phyloP scores from a whole-genome alignment of 2,113 vertebrate species.

The Pseudonaja textilis region DNA sequence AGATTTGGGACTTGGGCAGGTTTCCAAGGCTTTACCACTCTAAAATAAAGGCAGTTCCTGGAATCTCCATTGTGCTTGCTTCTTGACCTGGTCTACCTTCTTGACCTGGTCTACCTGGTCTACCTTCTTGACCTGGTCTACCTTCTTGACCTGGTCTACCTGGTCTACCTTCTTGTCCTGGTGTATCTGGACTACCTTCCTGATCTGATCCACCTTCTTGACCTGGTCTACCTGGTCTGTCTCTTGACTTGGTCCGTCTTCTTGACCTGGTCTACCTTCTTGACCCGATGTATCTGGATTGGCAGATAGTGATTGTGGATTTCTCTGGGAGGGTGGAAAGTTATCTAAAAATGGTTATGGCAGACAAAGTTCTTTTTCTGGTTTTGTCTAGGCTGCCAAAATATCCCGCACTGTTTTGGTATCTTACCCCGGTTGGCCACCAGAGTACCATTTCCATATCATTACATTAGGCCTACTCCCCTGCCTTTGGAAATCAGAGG shows the following conservation, averaged over 20 bases:
- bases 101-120: too few relatives aligned
- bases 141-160: too few relatives aligned
- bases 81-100: neutral
- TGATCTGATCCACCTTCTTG: too few relatives aligned
- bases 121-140: too few relatives aligned
- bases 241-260: too few relatives aligned
- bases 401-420: neutral
- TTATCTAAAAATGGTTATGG: neutral
- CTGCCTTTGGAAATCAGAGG: neutral
- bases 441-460: neutral
- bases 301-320: neutral
- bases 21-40: neutral
- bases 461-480: neutral
- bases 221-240: too few relatives aligned
- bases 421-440: neutral
- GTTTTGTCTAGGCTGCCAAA: neutral
- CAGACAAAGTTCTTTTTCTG: neutral
- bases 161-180: too few relatives aligned
- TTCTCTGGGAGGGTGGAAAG: neutral
- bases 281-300: neutral
- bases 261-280: too few relatives aligned
- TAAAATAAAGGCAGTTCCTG: neutral
- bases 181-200: too few relatives aligned
- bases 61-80: neutral
- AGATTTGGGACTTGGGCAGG: constrained; percentile 23